Evolutionary conservation across 2,888 invertebrate species (phyloP).

Genomic region (Drosophila limbata): DNA sequence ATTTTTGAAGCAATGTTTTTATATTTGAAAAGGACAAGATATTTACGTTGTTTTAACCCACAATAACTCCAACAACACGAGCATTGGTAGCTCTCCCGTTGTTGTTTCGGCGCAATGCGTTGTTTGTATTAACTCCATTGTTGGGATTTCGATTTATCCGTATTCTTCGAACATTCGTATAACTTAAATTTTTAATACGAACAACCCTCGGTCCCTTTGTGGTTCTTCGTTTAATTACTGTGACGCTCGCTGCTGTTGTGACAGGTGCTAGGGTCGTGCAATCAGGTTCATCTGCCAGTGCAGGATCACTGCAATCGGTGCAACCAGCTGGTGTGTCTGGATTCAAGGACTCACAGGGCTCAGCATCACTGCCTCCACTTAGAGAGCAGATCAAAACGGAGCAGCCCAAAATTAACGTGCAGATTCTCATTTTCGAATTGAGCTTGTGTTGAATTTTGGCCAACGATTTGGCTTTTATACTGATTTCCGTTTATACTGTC

Average conservation of each 20-base stretch:
- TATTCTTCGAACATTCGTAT: neutral
- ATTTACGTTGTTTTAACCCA: neutral
- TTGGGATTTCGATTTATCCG: neutral
- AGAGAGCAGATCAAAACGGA: slow-evolving; percentile 11
- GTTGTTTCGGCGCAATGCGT: neutral
- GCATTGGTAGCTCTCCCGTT: neutral
- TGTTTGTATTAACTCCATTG: neutral
- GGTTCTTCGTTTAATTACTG: neutral
- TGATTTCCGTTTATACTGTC: neutral
- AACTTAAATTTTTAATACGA: neutral
- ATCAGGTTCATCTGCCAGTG: neutral
- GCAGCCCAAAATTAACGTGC: slow-evolving; percentile 7
- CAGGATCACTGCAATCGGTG: slow-evolving; percentile 5
- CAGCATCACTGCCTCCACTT: slow-evolving; percentile 5
- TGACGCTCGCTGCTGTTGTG: slow-evolving; percentile 13
- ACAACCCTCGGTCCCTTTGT: neutral
- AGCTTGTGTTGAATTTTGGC: neutral
- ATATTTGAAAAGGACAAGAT: neutral
- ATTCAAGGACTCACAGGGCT: slow-evolving; percentile 12
- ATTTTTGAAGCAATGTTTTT: neutral
- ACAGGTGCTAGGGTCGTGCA: slow-evolving; percentile 1
- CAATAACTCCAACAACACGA: slow-evolving; percentile 4
- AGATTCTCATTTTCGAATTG: slow-evolving; percentile 10
- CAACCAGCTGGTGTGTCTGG: slow-evolving; percentile 8
- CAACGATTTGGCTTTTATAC: slow-evolving; percentile 24